phyloP scores from a whole-genome alignment of 2,888 invertebrate species.

The Ditylenchus weischeri region DNA sequence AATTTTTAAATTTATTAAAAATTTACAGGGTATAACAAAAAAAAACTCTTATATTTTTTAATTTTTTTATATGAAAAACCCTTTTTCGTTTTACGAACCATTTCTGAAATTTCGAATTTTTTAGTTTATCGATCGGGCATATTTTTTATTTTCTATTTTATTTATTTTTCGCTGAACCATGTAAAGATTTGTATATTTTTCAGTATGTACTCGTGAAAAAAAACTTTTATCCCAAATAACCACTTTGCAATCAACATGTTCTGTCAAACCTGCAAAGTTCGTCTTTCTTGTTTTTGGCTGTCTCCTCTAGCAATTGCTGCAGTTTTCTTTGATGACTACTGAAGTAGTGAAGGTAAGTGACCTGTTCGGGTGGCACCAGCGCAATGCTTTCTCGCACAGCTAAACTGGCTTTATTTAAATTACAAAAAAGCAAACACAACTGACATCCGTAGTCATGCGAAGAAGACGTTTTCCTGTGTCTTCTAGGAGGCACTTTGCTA shows the following conservation, averaged over 20 bases:
- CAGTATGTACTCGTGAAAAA: too few species aligned
- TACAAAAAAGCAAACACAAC: background rate
- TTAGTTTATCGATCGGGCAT: too few species aligned
- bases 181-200: too few species aligned
- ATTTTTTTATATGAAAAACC: too few species aligned
- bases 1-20: too few species aligned
- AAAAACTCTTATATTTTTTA: too few species aligned
- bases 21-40: too few species aligned
- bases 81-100: too few species aligned
- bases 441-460: slow-evolving; percentile 11
- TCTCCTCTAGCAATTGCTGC: slow-evolving; percentile 38
- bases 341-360: slow-evolving; percentile 47
- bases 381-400: background rate
- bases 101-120: too few species aligned
- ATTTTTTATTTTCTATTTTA: too few species aligned
- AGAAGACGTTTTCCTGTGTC: slow-evolving; percentile 19
- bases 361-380: slow-evolving; percentile 31
- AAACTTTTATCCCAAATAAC: too few species aligned
- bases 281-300: slow-evolving; percentile 19
- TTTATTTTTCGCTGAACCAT: too few species aligned
- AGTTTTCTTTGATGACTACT: slow-evolving; percentile 39
- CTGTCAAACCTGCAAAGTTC: slow-evolving; percentile 26
- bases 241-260: background rate
- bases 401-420: background rate
- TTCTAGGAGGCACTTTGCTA: slow-evolving; percentile 23